phyloP scores from a whole-genome alignment of 1,140 invertebrate species.

The Drosophila orena region DNA sequence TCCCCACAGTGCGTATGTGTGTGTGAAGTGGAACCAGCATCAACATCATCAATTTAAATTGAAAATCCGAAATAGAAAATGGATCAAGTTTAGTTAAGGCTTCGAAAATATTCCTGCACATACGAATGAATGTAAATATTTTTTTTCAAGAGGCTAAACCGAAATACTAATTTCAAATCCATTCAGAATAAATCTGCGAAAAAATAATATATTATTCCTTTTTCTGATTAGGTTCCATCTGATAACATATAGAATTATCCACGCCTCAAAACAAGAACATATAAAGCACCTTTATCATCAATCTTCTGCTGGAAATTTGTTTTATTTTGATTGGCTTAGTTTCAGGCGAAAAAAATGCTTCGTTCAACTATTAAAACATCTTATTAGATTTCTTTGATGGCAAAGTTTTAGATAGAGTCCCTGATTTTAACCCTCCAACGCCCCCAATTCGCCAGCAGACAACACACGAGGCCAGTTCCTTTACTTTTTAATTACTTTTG shows the following conservation, averaged over 20 bases:
- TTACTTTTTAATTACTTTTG: constrained; percentile 84
- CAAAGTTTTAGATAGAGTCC: constrained; percentile 62
- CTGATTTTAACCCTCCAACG: constrained; percentile 1
- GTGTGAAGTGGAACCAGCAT: constrained; percentile 25
- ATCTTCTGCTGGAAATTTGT: constrained; percentile 61
- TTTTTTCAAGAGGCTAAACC: not conserved
- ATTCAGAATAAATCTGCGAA: too few species aligned
- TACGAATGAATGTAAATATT: constrained; percentile 38
- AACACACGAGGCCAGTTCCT: constrained; percentile 81
- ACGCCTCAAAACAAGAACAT: not conserved
- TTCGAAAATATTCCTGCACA: constrained; percentile 31
- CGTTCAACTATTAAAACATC: constrained; percentile 79
- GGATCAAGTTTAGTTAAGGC: constrained; percentile 25
- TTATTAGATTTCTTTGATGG: constrained; percentile 80
- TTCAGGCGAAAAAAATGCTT: constrained; percentile 37
- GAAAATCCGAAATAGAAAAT: constrained; percentile 31
- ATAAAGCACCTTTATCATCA: constrained; percentile 36
- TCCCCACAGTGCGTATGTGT: constrained; percentile 6
- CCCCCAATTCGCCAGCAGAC: constrained; percentile 13
- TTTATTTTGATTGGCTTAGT: constrained; percentile 53
- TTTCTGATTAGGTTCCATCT: not conserved
- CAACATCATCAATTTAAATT: constrained; percentile 61
- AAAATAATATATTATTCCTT: not conserved
- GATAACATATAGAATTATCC: not conserved
- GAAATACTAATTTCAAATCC: too few species aligned